These are phyloP conservation scores for Ostrea edulis DNA, from an alignment of 1,140 invertebrate genomes.

Conservation along the genomic window DNA sequence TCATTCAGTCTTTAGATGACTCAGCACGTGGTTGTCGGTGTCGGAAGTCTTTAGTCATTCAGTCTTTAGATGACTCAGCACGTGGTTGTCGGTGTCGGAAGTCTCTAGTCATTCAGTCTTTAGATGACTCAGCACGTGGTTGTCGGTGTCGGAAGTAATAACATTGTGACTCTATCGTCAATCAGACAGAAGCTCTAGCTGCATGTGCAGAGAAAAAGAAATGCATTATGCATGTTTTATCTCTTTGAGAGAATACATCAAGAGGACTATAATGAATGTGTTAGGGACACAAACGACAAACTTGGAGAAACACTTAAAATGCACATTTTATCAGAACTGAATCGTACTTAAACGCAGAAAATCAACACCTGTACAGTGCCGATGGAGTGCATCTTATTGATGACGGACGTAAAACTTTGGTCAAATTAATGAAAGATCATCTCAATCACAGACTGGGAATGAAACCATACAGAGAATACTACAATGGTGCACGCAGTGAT, in stretches of 20 bases:
- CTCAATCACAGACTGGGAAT: constrained; percentile 25
- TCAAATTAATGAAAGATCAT: constrained; percentile 21
- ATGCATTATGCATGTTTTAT: constrained; percentile 2
- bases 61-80: too few species aligned
- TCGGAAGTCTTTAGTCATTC: too few species aligned
- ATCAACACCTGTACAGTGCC: background rate
- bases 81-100: constrained; percentile 33
- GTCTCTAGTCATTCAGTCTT: too few species aligned
- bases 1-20: too few species aligned
- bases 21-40: constrained; percentile 9
- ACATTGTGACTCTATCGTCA: background rate
- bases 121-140: background rate
- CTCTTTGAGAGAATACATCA: constrained; percentile 39
- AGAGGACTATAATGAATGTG: constrained; percentile 7
- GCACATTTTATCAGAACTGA: background rate
- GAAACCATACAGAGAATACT: constrained; percentile 35
- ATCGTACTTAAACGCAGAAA: background rate
- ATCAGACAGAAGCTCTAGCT: constrained; percentile 5
- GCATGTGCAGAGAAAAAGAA: background rate
- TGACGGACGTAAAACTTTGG: background rate
- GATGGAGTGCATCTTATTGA: constrained; percentile 30
- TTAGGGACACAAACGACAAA: background rate
- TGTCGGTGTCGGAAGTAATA: constrained; percentile 38
- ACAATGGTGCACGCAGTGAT: background rate
- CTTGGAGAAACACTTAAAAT: background rate